Percentiles rank a stretch among this genome's conserved stretches.
These are phyloP conservation scores for Myrmecobius fasciatus DNA, from an alignment of 2,113 vertebrate species.

Conservation along the genomic window DNA sequence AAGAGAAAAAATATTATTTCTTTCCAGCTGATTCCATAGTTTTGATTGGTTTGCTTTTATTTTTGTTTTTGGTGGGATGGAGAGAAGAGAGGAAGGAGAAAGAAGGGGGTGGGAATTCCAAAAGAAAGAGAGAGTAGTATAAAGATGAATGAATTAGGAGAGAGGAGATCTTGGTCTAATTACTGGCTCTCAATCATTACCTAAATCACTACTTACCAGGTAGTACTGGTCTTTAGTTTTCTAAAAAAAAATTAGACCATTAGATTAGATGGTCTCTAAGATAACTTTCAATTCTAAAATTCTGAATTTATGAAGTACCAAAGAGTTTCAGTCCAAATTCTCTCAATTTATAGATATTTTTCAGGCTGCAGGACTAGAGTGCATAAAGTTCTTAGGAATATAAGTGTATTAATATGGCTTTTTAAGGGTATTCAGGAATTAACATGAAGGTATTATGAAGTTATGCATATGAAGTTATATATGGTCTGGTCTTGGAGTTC, in stretches of 20 bases:
- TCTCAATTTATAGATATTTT: background rate
- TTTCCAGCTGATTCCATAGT: background rate
- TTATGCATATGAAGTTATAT: background rate
- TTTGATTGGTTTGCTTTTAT: background rate
- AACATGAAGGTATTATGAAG: background rate
- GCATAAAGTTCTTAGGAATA: background rate
- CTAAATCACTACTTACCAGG: too few species aligned
- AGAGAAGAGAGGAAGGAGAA: background rate
- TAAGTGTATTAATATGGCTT: background rate
- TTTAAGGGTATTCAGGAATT: background rate
- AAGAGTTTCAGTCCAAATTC: background rate
- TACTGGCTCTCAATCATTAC: background rate
- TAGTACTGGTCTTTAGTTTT: background rate
- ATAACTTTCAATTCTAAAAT: background rate
- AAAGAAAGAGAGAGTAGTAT: background rate
- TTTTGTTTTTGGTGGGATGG: background rate
- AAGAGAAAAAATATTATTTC: background rate
- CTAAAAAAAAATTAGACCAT: background rate
- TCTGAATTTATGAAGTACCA: background rate
- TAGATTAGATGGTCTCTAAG: background rate
- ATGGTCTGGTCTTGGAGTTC: background rate
- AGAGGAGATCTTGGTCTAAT: background rate
- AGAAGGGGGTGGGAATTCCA: background rate
- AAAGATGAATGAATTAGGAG: background rate
- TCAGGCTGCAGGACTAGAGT: background rate